Evolutionary conservation across 2,888 invertebrate species (phyloP).

Genomic region (Hypomecis punctinalis): DNA sequence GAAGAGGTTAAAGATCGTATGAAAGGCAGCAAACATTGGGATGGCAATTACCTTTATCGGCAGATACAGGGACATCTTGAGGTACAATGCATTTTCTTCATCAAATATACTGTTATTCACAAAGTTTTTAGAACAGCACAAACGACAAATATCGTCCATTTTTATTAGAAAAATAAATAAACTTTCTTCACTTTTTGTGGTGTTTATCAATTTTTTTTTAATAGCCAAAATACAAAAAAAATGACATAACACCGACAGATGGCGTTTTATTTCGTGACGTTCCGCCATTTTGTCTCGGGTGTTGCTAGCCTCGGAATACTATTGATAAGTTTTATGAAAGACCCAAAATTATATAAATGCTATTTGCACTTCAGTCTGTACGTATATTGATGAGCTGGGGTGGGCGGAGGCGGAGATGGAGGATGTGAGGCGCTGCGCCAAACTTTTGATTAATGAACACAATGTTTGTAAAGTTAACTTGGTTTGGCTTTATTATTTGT

Average conservation of each 20-base stretch:
- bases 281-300: slow-evolving; percentile 75
- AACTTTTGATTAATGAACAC: slow-evolving; percentile 85
- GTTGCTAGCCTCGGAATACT: slow-evolving; percentile 58
- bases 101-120: slow-evolving; percentile 89
- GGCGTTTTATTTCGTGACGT: slow-evolving; percentile 24
- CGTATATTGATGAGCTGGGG: slow-evolving; percentile 53
- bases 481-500: slow-evolving; percentile 57
- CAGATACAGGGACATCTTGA: slow-evolving; percentile 89
- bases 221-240: too few relatives aligned
- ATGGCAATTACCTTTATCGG: slow-evolving; percentile 87
- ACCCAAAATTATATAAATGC: slow-evolving; percentile 54
- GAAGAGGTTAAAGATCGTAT: slow-evolving; percentile 27
- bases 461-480: slow-evolving; percentile 81
- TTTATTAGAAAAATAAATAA: slow-evolving; percentile 35
- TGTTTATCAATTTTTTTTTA: slow-evolving; percentile 68
- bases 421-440: slow-evolving; percentile 79
- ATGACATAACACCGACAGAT: slow-evolving; percentile 59
- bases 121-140: slow-evolving; percentile 78
- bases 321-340: slow-evolving; percentile 59
- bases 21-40: slow-evolving; percentile 9
- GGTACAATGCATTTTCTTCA: slow-evolving; percentile 87
- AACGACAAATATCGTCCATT: slow-evolving; percentile 78
- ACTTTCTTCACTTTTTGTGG: slow-evolving; percentile 39
- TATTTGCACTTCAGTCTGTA: slow-evolving; percentile 46
- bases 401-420: slow-evolving; percentile 65